Conservation (phyloP, 2,888 invertebrate species). For the Stenurella melanura region DNA sequence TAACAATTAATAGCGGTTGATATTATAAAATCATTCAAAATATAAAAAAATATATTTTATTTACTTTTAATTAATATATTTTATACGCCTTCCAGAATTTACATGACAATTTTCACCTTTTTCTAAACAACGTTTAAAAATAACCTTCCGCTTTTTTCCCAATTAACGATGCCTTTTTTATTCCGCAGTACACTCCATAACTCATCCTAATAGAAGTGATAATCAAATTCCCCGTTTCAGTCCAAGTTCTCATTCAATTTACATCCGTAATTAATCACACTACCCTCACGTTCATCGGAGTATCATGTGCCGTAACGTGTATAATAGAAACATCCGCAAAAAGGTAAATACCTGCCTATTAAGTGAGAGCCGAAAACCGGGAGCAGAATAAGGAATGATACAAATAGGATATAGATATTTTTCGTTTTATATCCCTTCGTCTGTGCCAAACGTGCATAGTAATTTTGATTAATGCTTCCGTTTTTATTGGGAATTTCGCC, state of each 20-base stretch:
- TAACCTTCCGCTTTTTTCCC: neutral
- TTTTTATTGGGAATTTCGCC: conserved; percentile 6
- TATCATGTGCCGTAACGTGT: conserved; percentile 1
- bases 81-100: neutral
- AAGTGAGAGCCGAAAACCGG: neutral
- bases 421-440: neutral
- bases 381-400: conserved; percentile 1
- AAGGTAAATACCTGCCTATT: conserved; percentile 2
- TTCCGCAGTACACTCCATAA: neutral
- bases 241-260: conserved; percentile 2
- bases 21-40: no score
- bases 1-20: no score
- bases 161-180: neutral
- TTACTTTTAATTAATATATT: no score
- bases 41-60: no score
- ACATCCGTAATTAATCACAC: conserved; percentile 12
- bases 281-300: conserved; percentile 1
- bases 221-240: conserved; percentile 7
- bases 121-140: neutral
- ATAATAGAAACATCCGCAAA: conserved; percentile 7
- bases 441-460: neutral
- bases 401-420: conserved; percentile 3
- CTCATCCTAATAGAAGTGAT: conserved; percentile 4
- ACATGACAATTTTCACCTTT: neutral
- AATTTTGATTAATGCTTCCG: conserved; percentile 9